Evolutionary conservation across 2,797 vertebrate genomes (phyloP), one percentile per base, ranked within the genome.

Genomic region (Gallinago stenura): DNA sequence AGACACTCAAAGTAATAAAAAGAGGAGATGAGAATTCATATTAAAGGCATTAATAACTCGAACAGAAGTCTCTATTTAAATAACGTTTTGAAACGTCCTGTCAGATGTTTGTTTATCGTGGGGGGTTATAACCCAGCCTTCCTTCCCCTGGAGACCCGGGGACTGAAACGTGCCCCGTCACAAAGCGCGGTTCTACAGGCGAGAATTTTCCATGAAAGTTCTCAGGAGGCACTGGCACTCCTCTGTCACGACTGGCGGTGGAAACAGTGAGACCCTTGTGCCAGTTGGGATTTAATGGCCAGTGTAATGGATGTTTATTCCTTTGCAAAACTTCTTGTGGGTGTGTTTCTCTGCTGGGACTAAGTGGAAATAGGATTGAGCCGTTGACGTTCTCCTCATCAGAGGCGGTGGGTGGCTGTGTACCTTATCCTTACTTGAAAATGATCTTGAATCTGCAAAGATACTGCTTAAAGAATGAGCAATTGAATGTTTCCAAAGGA

Each of bases 21-120:
- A 90, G 92, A 70, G 80, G 80, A 51, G 65, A 91, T 56, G 91
- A 65, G 96, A 90, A 69, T 90, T 76, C 86, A 82, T 97, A 97
- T 97, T 97, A 96, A 97, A 97, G 43, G 37, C 92, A 94, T 96
- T 83, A 94, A 95, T 97, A 97, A 97, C 77, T 21, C 12, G 66
- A 92, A 78, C 75, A 83, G 86, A 93, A 91, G 54, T 82, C 83
- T 85, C 48, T 72, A 89, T 95, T 95, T 95, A 93, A 96, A 92
- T 88, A 64, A 83, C 53, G 25, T 72, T 95, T 96, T 48, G 54
- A 86, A 94, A 83, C 33, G 39, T 18, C 18, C 61, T 82, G 83
- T 95, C 90, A 90, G 41, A 13, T 31, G 15, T 57, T 87, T 62
- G 73, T 80, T 69, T 86, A 5, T 66, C 5, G 6, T 60, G 15